Evolutionary conservation across 2,888 invertebrate genomes (phyloP).

Genomic region (Oxystoma pomonae): DNA sequence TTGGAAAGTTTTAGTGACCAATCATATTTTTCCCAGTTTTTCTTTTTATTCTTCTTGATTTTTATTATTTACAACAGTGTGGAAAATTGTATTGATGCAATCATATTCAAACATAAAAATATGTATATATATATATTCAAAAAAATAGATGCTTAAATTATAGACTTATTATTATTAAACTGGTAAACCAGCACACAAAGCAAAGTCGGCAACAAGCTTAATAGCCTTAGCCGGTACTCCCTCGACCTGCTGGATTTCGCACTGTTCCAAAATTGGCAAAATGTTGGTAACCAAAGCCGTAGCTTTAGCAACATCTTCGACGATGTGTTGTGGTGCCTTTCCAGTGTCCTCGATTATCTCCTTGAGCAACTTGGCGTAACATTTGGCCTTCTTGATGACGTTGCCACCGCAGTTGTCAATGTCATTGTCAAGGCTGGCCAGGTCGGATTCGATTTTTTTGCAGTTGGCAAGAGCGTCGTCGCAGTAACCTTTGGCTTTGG

Average conservation of each 20-base stretch:
- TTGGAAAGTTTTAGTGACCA: too few species aligned
- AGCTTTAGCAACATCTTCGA: slow-evolving; percentile 16
- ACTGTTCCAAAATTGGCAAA: slow-evolving; percentile 16
- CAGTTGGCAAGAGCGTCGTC: slow-evolving; percentile 15
- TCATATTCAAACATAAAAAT: too few species aligned
- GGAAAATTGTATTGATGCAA: too few species aligned
- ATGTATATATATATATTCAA: too few species aligned
- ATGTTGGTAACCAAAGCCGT: slow-evolving; percentile 13
- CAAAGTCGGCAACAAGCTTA: slow-evolving; percentile 18
- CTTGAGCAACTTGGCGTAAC: slow-evolving; percentile 18
- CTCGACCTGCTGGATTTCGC: slow-evolving; percentile 11
- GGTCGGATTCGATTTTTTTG: slow-evolving; percentile 16
- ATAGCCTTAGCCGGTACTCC: slow-evolving; percentile 14
- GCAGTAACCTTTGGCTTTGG: slow-evolving; percentile 15
- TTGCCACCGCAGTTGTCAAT: slow-evolving; percentile 20
- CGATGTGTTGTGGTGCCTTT: slow-evolving; percentile 14
- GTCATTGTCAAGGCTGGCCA: slow-evolving; percentile 14
- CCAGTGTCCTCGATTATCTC: slow-evolving; percentile 15
- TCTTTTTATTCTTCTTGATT: too few species aligned
- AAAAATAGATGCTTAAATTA: too few species aligned
- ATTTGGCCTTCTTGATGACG: slow-evolving; percentile 10
- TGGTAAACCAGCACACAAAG: slow-evolving; percentile 17
- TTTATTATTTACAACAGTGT: too few species aligned
- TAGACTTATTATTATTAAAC: too few species aligned
- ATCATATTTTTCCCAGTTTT: too few species aligned